A percentile compares a stretch with the other conserved stretches of the same genome.
Evolutionary conservation across 2,888 invertebrate genomes (phyloP).

Genomic region (Agrilus biguttatus): DNA sequence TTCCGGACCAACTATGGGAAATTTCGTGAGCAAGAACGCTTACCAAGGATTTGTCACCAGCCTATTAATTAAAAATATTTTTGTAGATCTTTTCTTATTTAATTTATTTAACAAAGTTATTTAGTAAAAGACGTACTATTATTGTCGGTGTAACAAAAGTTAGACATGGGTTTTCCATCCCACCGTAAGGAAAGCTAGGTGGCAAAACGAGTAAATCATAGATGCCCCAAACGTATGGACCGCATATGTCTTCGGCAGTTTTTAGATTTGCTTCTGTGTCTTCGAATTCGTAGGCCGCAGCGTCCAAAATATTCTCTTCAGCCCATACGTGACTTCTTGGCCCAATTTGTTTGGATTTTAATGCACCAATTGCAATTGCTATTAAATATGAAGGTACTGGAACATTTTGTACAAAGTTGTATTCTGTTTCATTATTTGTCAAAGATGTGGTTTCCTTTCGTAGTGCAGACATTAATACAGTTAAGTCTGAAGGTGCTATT

Average conservation of each 20-base stretch:
- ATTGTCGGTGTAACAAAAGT: constrained; percentile 91
- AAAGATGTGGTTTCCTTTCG: constrained; percentile 27
- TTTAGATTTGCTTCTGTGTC: constrained; percentile 72
- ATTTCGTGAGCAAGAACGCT: constrained; percentile 92
- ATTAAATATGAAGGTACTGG: constrained; percentile 83
- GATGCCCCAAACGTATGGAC: constrained; percentile 80
- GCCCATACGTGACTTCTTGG: constrained; percentile 80
- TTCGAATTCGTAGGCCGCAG: constrained; percentile 76
- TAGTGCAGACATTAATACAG: constrained; percentile 81
- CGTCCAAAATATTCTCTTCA: constrained; percentile 70
- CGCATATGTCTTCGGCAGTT: constrained; percentile 71
- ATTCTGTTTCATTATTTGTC: constrained; percentile 28
- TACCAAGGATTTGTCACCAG: constrained; percentile 82
- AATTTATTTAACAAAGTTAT: not conserved
- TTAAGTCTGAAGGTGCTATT: constrained; percentile 56
- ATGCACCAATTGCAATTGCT: constrained; percentile 74
- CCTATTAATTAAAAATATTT: constrained; percentile 34
- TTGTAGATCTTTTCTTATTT: not conserved
- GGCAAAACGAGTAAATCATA: constrained; percentile 86
- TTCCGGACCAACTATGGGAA: constrained; percentile 91
- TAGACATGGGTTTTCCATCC: constrained; percentile 95
- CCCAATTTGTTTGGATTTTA: constrained; percentile 62
- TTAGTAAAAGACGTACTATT: constrained; percentile 39
- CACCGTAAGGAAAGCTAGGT: constrained; percentile 88
- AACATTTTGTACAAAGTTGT: constrained; percentile 56